A percentile compares a stretch with the other conserved stretches of the same genome.
phyloP scores from a whole-genome alignment of 2,888 invertebrate genomes.

The Odontocolon sp. region DNA sequence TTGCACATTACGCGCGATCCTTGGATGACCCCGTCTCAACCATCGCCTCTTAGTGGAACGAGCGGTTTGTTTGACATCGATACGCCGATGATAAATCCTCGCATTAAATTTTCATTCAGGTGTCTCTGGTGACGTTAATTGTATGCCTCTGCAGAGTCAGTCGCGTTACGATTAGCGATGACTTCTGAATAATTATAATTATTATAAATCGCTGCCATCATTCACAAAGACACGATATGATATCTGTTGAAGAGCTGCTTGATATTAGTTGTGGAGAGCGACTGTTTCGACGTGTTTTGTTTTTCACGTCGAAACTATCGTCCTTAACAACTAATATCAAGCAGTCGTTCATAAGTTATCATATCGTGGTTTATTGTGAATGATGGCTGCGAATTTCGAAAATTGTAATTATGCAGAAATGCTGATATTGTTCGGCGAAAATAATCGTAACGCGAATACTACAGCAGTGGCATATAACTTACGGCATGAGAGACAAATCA shows the following conservation, averaged over 20 bases:
- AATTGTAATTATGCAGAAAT: neutral
- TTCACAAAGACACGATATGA: no score
- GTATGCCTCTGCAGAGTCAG: neutral
- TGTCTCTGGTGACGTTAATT: neutral
- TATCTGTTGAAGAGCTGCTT: no score
- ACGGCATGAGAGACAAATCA: neutral
- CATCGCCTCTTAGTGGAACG: neutral
- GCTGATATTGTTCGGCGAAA: neutral
- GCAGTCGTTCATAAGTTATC: no score
- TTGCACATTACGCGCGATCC: neutral
- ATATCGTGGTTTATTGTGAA: no score
- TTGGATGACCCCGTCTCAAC: neutral
- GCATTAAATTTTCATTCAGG: neutral
- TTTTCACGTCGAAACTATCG: no score
- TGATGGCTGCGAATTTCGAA: neutral
- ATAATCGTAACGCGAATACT: neutral
- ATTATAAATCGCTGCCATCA: neutral
- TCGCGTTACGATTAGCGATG: neutral
- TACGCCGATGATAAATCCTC: neutral
- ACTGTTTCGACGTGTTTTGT: no score
- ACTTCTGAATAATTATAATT: neutral
- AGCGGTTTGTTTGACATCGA: neutral
- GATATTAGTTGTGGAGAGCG: no score
- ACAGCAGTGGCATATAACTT: neutral
- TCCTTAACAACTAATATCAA: no score